Base-by-base conservation (phyloP, 2,888 invertebrate species). In the Cantharis lateralis region DNA sequence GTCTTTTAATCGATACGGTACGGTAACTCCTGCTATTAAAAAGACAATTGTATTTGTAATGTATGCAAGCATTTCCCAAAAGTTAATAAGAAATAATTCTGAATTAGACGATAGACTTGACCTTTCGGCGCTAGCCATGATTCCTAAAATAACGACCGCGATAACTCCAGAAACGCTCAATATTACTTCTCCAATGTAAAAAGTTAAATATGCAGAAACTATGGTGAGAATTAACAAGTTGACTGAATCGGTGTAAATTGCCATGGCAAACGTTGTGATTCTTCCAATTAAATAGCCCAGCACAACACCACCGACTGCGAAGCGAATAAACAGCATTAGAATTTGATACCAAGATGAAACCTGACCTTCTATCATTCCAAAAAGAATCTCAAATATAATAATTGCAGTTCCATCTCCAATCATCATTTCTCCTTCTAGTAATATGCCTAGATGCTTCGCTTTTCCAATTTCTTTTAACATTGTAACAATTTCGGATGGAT, bases 391-490 rank as follows among this genome's bases (percentile, higher is more conserved):
- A 68, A 63, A 70, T 15, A 78, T 15, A 18, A 78, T 78, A 9
- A 78, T 63, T 7, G 69, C 70, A 5, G 70, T 72, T 15, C 68
- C 68, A 71, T 70, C 70, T 3, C 75, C 75, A 13, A 78, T 62
- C 26, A 78, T 26, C n/a, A 70, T 15, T 66, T 78, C 78, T 15
- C 78, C 75, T 72, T 78, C 75, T 0, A 78, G 69, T 18, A 78
- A 48, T 10, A 75, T 70, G 10, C 61, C 70, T 5, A 78, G 28
- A 24, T 75, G 78, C 15, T 78, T 78, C 1, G 70, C 26, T 63
- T 75, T 72, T 7, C 75, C 75, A n/a, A 72, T 15, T 62, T 75
- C 72, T 16, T 73, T 75, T 7, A 78, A 18, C n/a, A 75, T 26
- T 16, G 16, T 11, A 11, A 75, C 28, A 18, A 72, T 64, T 70